Evolutionary conservation across 2,797 vertebrate genomes (phyloP).

Genomic region (Podarcis siculus): DNA sequence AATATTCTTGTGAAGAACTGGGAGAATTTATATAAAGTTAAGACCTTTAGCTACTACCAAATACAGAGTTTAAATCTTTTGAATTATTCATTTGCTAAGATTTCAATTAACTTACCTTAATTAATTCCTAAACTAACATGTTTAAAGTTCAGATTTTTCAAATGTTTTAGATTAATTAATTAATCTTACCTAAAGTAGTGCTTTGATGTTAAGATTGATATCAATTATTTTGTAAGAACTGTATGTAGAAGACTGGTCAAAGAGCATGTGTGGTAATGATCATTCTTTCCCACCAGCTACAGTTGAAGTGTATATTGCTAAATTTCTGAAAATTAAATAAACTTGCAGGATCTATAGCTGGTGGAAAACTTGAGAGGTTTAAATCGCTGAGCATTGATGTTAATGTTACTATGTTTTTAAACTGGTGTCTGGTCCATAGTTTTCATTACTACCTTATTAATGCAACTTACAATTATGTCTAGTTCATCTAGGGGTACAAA

Average conservation of each 20-base stretch:
- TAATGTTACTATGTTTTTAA: background rate
- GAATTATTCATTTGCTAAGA: conserved; percentile 44
- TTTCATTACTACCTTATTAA: background rate
- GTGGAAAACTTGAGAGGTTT: background rate
- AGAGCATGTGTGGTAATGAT: background rate
- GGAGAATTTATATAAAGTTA: conserved; percentile 30
- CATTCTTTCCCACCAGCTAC: background rate
- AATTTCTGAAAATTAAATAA: background rate
- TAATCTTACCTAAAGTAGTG: conserved; percentile 13
- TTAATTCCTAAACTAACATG: conserved; percentile 54
- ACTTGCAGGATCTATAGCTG: background rate
- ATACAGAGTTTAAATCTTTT: conserved; percentile 36
- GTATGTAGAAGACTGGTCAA: background rate
- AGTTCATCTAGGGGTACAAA: too few relatives aligned
- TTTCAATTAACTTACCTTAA: conserved; percentile 56
- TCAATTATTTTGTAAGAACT: conserved; percentile 41
- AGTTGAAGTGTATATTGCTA: background rate
- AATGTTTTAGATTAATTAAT: conserved; percentile 17
- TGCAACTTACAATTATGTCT: background rate
- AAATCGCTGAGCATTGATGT: background rate
- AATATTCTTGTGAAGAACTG: conserved; percentile 12
- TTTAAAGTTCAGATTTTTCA: conserved; percentile 35
- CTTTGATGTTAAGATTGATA: conserved; percentile 46
- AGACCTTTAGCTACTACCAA: background rate
- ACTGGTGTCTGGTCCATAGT: background rate